These are phyloP conservation scores for Mormyrus hasselquistii DNA, from an alignment of 2,797 vertebrate species.

Conservation along the genomic window DNA sequence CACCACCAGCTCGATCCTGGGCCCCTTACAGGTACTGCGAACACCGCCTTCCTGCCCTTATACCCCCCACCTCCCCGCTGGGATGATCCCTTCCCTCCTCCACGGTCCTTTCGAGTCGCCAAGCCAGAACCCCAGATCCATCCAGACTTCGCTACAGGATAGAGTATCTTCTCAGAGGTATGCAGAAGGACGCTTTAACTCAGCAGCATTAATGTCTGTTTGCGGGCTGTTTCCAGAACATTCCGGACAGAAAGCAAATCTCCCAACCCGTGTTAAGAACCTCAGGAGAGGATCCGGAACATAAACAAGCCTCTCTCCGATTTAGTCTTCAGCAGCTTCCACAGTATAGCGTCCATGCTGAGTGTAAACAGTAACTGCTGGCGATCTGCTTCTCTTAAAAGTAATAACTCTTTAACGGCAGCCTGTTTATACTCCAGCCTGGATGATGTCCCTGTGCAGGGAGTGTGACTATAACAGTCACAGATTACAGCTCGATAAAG, in stretches of 20 bases:
- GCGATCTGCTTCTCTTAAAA: background rate
- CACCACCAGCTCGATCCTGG: constrained; percentile 95
- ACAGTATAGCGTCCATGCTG: background rate
- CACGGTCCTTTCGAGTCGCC: background rate
- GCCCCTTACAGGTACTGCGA: constrained; percentile 82
- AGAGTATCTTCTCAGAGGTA: background rate
- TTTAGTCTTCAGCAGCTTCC: background rate
- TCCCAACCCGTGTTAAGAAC: background rate
- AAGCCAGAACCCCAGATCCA: background rate
- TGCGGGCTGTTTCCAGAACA: background rate
- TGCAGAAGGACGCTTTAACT: background rate
- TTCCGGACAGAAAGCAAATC: background rate
- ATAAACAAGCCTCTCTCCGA: background rate
- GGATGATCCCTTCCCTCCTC: background rate
- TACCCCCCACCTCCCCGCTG: background rate
- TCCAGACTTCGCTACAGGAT: background rate
- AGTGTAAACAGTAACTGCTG: background rate
- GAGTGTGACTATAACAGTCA: background rate
- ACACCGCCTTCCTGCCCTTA: constrained; percentile 9
- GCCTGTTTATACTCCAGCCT: background rate
- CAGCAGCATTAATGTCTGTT: background rate
- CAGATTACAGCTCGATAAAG: background rate
- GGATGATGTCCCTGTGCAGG: background rate
- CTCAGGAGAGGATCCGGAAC: background rate
- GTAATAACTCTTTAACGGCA: background rate